phyloP scores from a whole-genome alignment of 2,888 invertebrate genomes.

The Acleris sparsana region DNA sequence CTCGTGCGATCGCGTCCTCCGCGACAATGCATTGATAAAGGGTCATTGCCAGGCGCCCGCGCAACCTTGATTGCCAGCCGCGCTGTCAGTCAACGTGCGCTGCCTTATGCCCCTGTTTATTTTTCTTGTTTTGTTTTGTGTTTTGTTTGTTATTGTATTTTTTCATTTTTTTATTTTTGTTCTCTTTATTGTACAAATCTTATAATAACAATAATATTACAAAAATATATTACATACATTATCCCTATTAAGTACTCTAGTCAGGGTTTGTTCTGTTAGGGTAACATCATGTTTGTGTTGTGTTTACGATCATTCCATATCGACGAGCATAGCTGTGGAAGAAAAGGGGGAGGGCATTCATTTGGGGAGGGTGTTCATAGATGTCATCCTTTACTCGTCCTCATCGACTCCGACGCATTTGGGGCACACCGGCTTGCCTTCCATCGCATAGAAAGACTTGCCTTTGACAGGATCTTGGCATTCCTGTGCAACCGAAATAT shows the following conservation, averaged over 20 bases:
- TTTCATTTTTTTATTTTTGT: slow-evolving; percentile 69
- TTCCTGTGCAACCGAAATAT: slow-evolving; percentile 87
- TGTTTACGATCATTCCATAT: slow-evolving; percentile 52
- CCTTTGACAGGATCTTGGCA: slow-evolving; percentile 96
- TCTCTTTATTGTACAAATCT: slow-evolving; percentile 83
- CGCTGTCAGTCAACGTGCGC: slow-evolving; percentile 43
- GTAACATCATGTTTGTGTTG: slow-evolving; percentile 54
- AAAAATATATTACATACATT: slow-evolving; percentile 79
- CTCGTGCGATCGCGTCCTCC: slow-evolving; percentile 51
- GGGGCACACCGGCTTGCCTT: slow-evolving; percentile 97
- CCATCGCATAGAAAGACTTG: slow-evolving; percentile 98
- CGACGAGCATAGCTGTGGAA: slow-evolving; percentile 80
- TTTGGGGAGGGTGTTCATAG: slow-evolving; percentile 51
- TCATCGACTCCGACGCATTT: slow-evolving; percentile 96
- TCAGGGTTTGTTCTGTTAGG: slow-evolving; percentile 56
- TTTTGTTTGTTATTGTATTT: slow-evolving; percentile 53
- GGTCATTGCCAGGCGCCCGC: slow-evolving; percentile 67
- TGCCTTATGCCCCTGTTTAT: slow-evolving; percentile 46
- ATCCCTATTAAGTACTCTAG: slow-evolving; percentile 64
- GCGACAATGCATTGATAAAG: slow-evolving; percentile 63
- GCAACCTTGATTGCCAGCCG: slow-evolving; percentile 62
- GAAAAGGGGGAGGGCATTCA: slow-evolving; percentile 74
- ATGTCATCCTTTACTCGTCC: slow-evolving; percentile 85
- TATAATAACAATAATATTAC: slow-evolving; percentile 79
- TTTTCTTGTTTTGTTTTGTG: slow-evolving; percentile 53